Evolutionary conservation across 1,140 invertebrate genomes (phyloP).

Genomic region (Calliphora vicina): DNA sequence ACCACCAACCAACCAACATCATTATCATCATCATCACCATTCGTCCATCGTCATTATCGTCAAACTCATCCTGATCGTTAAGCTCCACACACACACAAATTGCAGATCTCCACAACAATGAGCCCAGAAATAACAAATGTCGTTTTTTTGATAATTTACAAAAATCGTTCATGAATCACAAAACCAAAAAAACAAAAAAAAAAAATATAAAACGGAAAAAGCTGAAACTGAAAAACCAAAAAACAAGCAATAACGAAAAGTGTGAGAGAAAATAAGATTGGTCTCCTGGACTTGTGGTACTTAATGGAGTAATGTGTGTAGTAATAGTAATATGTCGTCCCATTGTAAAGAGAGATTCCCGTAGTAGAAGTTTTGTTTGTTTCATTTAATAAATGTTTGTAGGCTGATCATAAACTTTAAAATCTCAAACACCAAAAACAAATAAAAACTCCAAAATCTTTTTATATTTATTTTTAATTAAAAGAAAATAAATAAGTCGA

Average conservation of each 20-base stretch:
- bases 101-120: background rate
- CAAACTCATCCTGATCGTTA: background rate
- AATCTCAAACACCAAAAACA: background rate
- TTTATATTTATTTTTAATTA: background rate
- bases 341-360: background rate
- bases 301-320: background rate
- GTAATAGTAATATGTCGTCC: background rate
- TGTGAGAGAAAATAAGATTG: no score
- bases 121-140: background rate
- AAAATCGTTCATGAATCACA: background rate
- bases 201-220: constrained; percentile 9
- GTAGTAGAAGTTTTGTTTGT: background rate
- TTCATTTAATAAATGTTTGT: background rate
- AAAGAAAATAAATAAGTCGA: background rate
- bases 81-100: background rate
- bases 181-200: no score
- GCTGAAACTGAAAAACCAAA: background rate
- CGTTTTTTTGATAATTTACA: background rate
- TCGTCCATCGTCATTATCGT: background rate
- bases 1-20: background rate
- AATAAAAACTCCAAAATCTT: background rate
- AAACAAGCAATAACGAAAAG: background rate
- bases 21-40: background rate
- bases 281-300: background rate
- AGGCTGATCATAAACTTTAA: background rate